Evolutionary conservation across 2,113 vertebrate species (phyloP).

Genomic region (Prolemur simus): DNA sequence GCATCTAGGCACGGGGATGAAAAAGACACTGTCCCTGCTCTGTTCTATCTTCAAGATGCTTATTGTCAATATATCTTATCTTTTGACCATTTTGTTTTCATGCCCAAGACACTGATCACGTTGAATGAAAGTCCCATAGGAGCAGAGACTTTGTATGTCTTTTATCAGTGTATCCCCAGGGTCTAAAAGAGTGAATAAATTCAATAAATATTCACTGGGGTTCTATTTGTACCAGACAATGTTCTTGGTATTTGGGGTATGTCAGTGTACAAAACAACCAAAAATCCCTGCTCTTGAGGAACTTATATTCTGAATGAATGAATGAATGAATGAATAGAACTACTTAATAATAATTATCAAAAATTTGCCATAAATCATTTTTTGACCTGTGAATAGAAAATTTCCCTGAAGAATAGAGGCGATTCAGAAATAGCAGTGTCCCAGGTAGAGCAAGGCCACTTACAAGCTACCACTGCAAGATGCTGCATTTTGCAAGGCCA

Average conservation of each 20-base stretch:
- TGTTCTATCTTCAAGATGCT: background rate
- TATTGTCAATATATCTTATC: background rate
- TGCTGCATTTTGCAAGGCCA: background rate
- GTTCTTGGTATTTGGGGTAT: background rate
- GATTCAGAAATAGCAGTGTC: background rate
- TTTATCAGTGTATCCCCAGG: background rate
- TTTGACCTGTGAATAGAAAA: background rate
- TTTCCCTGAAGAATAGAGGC: background rate
- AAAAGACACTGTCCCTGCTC: background rate
- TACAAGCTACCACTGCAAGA: background rate
- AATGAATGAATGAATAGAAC: background rate
- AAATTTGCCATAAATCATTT: background rate
- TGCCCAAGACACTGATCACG: background rate
- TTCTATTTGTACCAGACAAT: background rate
- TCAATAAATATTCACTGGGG: background rate
- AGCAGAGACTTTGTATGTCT: background rate
- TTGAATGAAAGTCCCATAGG: background rate
- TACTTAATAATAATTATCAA: background rate
- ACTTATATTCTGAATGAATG: background rate
- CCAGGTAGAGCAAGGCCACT: background rate
- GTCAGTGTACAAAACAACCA: background rate
- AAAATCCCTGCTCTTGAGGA: background rate
- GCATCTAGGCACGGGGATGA: background rate
- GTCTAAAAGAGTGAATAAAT: background rate
- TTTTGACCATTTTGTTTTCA: background rate